Conservation (phyloP, 2,888 invertebrate genomes). For the Schizaphis graminum region DNA sequence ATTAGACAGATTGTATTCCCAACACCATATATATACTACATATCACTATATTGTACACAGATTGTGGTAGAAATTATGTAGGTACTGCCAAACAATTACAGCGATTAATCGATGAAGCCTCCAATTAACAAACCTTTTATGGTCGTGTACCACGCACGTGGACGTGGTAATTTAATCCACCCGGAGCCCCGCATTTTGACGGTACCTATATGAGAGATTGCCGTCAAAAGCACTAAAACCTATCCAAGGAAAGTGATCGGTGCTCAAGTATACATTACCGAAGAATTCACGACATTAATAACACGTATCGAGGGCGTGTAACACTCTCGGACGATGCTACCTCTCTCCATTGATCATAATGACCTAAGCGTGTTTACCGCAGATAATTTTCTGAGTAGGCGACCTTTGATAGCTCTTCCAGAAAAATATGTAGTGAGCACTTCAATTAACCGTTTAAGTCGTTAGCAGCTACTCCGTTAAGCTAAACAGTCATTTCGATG, state of each 20-base stretch:
- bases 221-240: too few relatives aligned
- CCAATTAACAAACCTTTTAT: neutral
- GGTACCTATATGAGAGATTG: too few relatives aligned
- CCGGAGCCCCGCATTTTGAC: too few relatives aligned
- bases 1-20: slow-evolving; percentile 11
- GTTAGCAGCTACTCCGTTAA: slow-evolving; percentile 67
- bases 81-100: slow-evolving; percentile 54
- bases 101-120: slow-evolving; percentile 65
- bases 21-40: too few relatives aligned
- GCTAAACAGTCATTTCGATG: slow-evolving; percentile 67
- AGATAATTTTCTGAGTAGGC: slow-evolving; percentile 26
- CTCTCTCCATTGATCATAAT: neutral
- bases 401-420: slow-evolving; percentile 51
- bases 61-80: neutral
- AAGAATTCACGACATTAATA: slow-evolving; percentile 9
- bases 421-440: slow-evolving; percentile 64
- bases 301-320: neutral
- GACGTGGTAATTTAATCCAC: slow-evolving; percentile 70
- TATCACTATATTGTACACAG: too few relatives aligned
- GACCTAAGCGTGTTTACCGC: slow-evolving; percentile 1
- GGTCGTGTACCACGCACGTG: slow-evolving; percentile 67
- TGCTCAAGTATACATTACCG: neutral
- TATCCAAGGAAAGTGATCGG: neutral
- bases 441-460: slow-evolving; percentile 51
- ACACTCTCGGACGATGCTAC: neutral